Conservation (phyloP, 2,113 vertebrate species). For the Alosa alosa region DNA sequence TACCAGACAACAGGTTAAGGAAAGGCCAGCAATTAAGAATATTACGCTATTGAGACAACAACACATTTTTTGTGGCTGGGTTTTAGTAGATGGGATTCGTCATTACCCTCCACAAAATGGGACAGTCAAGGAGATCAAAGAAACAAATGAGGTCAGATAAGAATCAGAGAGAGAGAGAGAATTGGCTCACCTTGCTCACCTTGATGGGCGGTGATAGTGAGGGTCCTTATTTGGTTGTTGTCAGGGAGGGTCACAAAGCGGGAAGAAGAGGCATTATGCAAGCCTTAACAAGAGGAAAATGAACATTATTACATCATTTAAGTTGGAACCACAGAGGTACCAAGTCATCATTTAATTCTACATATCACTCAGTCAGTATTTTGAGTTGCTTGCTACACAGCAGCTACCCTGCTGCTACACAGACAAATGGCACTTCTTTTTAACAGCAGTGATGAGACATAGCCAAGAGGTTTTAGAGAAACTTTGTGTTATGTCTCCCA, state of each 20-base stretch:
- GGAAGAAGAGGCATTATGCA: conserved; percentile 82
- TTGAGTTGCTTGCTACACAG: too few relatives aligned
- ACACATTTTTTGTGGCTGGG: not conserved
- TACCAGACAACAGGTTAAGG: not conserved
- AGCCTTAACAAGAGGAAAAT: conserved; percentile 63
- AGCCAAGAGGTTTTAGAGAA: not conserved
- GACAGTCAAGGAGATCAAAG: not conserved
- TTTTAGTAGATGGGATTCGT: too few relatives aligned
- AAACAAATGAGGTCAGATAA: not conserved
- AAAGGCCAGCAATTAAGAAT: not conserved
- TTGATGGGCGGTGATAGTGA: conserved; percentile 67
- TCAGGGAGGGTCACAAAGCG: conserved; percentile 82
- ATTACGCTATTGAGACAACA: not conserved
- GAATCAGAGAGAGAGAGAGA: not conserved
- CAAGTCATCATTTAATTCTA: too few relatives aligned
- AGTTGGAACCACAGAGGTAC: not conserved
- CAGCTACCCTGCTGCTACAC: not conserved
- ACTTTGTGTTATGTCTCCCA: not conserved
- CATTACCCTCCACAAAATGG: not conserved
- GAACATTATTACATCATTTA: not conserved
- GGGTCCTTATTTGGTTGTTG: conserved; percentile 84
- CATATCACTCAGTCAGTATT: too few relatives aligned
- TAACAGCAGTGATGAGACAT: not conserved
- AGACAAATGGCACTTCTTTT: not conserved
- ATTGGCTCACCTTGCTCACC: conserved; percentile 47